Evolutionary conservation across 2,888 invertebrate species (phyloP).

Genomic region (Drosophila sordidapex): DNA sequence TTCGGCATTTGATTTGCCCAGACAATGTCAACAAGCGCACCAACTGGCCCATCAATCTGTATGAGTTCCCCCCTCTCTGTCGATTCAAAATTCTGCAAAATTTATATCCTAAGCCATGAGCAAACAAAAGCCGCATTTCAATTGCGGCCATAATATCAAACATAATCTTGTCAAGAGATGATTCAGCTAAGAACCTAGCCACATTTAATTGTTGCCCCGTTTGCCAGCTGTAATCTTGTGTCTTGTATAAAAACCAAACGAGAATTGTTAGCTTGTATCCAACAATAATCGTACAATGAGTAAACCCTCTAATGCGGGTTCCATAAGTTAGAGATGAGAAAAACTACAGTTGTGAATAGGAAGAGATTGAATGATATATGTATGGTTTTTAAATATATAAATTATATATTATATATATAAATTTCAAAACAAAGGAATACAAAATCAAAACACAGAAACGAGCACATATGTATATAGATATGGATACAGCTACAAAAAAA

Average conservation of each 20-base stretch:
- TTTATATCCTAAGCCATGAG: conserved; percentile 39
- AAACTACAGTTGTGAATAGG: background rate
- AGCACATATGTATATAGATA: background rate
- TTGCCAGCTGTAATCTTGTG: conserved; percentile 17
- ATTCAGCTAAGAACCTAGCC: conserved; percentile 26
- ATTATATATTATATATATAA: too few species aligned
- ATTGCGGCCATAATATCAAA: conserved; percentile 58
- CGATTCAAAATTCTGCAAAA: conserved; percentile 20
- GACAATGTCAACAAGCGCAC: conserved; percentile 61
- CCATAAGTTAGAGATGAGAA: conserved; percentile 26
- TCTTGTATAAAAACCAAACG: conserved; percentile 41
- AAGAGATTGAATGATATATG: background rate
- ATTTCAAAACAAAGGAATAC: background rate
- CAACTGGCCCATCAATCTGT: conserved; percentile 52
- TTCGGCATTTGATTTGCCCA: conserved; percentile 34
- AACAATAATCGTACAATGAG: conserved; percentile 23
- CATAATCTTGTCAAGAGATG: conserved; percentile 51
- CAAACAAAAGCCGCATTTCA: conserved; percentile 56
- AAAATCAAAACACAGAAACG: background rate
- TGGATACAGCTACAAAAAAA: background rate
- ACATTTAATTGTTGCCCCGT: conserved; percentile 46
- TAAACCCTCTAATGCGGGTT: conserved; percentile 37
- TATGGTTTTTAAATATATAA: background rate
- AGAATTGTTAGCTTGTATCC: conserved; percentile 50
- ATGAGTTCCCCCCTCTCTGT: background rate